phyloP scores from a whole-genome alignment of 2,888 invertebrate genomes.

The Lasius platythorax region DNA sequence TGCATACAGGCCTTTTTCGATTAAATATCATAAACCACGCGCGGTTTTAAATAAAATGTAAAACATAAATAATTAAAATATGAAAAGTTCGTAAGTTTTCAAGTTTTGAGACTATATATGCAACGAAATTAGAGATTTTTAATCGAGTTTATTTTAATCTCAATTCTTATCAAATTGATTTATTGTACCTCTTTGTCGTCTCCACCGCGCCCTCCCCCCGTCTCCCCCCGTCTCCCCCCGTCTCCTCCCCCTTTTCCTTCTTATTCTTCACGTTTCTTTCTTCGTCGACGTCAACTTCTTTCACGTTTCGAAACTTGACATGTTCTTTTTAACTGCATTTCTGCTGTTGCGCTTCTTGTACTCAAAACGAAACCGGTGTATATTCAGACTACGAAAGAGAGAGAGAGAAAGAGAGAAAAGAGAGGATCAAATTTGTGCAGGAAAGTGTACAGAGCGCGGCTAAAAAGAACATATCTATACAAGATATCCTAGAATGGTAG shows the following conservation, averaged over 20 bases:
- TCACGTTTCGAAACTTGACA: constrained; percentile 1
- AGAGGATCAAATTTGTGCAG: constrained; percentile 19
- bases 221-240: not conserved
- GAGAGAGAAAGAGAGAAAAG: not conserved
- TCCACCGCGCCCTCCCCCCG: not conserved
- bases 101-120: not conserved
- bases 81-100: constrained; percentile 1
- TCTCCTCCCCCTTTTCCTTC: not conserved
- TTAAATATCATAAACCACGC: not conserved
- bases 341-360: constrained; percentile 5
- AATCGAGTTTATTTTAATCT: not conserved
- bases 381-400: not conserved
- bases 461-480: constrained; percentile 11
- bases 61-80: constrained; percentile 33
- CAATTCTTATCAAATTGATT: constrained; percentile 1
- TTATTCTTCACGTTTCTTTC: not conserved
- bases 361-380: constrained; percentile 3
- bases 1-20: not conserved
- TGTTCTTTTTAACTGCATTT: constrained; percentile 34
- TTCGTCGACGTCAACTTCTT: not conserved
- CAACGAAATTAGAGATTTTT: not conserved
- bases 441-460: constrained; percentile 3
- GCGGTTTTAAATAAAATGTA: not conserved
- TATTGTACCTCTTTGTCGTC: not conserved
- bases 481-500: constrained; percentile 17